phyloP scores from a whole-genome alignment of 2,797 vertebrate species.

The Percopsis omiscomaycus region DNA sequence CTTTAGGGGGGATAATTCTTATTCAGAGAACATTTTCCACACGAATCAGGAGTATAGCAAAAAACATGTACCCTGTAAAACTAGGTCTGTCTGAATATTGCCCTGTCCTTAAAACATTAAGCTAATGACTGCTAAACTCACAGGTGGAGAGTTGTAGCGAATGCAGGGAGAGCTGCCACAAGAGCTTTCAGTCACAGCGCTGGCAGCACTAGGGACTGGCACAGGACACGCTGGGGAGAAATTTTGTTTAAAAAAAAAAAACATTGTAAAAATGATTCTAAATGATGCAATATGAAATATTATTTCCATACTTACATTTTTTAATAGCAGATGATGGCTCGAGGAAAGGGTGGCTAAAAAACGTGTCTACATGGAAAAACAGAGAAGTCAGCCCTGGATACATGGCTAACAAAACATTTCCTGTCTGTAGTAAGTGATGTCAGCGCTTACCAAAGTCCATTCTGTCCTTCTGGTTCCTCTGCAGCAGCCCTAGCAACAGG shows the following conservation, averaged over 20 bases:
- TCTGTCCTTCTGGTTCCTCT: slow-evolving; percentile 96
- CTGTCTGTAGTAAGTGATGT: neutral
- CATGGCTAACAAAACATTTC: neutral
- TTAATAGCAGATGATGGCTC: slow-evolving; percentile 86
- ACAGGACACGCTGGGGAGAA: slow-evolving; percentile 86
- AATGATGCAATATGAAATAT: neutral
- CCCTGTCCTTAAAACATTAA: too few species aligned
- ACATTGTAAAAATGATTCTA: neutral
- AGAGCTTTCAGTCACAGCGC: slow-evolving; percentile 83
- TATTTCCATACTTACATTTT: slow-evolving; percentile 84
- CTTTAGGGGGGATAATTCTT: too few species aligned
- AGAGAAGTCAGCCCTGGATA: neutral
- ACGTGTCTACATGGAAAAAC: slow-evolving; percentile 78
- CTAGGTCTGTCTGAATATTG: neutral
- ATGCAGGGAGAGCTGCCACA: slow-evolving; percentile 90
- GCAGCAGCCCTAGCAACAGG: slow-evolving; percentile 89
- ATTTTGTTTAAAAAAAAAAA: neutral
- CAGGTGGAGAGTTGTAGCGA: slow-evolving; percentile 92
- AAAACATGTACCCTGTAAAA: neutral
- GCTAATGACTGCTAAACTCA: slow-evolving; percentile 71
- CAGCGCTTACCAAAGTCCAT: slow-evolving; percentile 92
- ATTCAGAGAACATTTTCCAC: too few species aligned
- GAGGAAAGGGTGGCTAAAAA: slow-evolving; percentile 94
- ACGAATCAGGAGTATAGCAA: too few species aligned
- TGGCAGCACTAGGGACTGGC: slow-evolving; percentile 86